phyloP scores from a whole-genome alignment of 2,113 vertebrate species.

The Neogobius melanostomus region DNA sequence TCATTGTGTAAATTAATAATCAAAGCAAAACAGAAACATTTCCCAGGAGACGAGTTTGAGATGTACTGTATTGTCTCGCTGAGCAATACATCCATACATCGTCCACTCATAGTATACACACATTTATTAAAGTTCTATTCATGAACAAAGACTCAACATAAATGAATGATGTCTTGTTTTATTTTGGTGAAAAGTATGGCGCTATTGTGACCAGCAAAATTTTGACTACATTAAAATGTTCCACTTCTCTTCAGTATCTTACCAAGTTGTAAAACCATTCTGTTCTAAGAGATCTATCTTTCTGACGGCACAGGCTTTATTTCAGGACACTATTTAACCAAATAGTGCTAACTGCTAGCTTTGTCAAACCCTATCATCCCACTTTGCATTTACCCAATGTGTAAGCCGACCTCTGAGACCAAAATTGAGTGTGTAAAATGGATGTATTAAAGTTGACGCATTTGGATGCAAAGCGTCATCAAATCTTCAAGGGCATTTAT shows the following conservation, averaged over 20 bases:
- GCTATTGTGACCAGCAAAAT: no score
- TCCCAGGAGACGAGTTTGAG: no score
- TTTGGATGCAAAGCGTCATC: slow-evolving; percentile 1
- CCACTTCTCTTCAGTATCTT: not conserved
- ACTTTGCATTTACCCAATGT: not conserved
- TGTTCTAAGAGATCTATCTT: not conserved
- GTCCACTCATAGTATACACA: no score
- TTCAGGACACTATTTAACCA: not conserved
- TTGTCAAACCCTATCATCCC: not conserved
- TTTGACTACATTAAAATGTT: no score
- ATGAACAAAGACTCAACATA: no score
- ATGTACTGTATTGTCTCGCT: no score
- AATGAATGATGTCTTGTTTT: no score
- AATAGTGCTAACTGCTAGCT: not conserved
- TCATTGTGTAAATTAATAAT: no score
- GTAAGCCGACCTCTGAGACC: not conserved
- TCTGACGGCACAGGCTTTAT: not conserved
- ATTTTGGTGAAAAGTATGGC: no score
- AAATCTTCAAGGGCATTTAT: slow-evolving; percentile 21
- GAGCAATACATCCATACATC: no score
- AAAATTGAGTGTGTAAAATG: slow-evolving; percentile 5
- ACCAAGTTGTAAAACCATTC: not conserved
- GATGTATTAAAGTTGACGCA: slow-evolving; percentile 3
- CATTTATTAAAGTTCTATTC: no score
- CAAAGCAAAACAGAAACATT: no score